Percentiles rank a stretch among this genome's conserved stretches.
Conservation (phyloP, 1,140 invertebrate species). For the Odontomachus brunneus region DNA sequence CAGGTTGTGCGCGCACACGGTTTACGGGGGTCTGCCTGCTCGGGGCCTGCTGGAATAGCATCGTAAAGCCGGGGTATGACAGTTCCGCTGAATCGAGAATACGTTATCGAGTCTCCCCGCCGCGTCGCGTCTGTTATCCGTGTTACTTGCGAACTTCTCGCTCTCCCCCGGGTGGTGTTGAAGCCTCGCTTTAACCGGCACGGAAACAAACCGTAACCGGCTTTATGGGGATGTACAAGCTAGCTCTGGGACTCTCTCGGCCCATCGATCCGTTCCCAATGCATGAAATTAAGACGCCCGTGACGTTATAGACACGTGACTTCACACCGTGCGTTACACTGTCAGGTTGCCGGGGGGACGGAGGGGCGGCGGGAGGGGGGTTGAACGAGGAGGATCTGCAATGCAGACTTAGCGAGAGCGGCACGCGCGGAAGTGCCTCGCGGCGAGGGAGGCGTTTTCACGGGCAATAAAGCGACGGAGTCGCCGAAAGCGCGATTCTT, state of each 20-base stretch:
- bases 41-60: neutral
- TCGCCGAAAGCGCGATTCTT: neutral
- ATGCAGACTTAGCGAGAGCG: slow-evolving; percentile 44
- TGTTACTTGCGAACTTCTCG: slow-evolving; percentile 18
- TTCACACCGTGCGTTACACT: slow-evolving; percentile 35
- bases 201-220: slow-evolving; percentile 64
- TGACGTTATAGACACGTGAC: slow-evolving; percentile 53
- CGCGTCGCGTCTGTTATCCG: slow-evolving; percentile 7
- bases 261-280: slow-evolving; percentile 69
- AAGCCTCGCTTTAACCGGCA: slow-evolving; percentile 55
- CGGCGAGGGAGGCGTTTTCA: slow-evolving; percentile 1
- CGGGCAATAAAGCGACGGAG: slow-evolving; percentile 11
- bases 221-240: slow-evolving; percentile 58
- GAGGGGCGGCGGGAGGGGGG: neutral
- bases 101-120: slow-evolving; percentile 39
- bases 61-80: slow-evolving; percentile 35
- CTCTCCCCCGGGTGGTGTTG: slow-evolving; percentile 32
- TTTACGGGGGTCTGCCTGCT: neutral
- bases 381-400: slow-evolving; percentile 59
- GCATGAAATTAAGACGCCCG: slow-evolving; percentile 70
- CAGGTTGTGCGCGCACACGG: neutral
- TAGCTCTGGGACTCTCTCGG: slow-evolving; percentile 5
- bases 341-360: too few species aligned
- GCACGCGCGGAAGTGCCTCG: neutral
- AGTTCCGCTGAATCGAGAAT: slow-evolving; percentile 47